Percentiles rank a stretch among this genome's conserved stretches.
Conservation (phyloP, 2,888 invertebrate species). For the Xestobium rufovillosum region DNA sequence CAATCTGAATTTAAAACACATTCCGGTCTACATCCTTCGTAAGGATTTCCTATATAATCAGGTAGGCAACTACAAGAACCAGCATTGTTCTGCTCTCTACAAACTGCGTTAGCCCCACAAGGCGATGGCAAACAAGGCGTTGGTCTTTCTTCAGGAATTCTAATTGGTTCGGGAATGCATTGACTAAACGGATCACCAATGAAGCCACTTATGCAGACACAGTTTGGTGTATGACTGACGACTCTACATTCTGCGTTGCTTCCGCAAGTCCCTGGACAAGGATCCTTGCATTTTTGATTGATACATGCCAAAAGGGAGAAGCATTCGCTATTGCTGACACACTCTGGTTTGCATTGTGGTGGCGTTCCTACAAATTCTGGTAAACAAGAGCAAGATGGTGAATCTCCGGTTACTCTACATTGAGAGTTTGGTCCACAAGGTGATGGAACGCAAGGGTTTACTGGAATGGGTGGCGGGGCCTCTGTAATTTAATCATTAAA, state of each 20-base stretch:
- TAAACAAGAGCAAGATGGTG: constrained; percentile 63
- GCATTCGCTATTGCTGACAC: constrained; percentile 66
- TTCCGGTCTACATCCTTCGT: constrained; percentile 57
- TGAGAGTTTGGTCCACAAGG: constrained; percentile 60
- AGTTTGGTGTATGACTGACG: constrained; percentile 52
- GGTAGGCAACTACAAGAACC: constrained; percentile 52
- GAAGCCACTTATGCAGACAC: constrained; percentile 49
- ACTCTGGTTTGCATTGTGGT: constrained; percentile 70
- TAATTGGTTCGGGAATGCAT: constrained; percentile 31
- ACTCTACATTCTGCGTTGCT: constrained; percentile 50
- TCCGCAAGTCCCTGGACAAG: constrained; percentile 53
- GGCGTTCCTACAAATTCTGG: constrained; percentile 65
- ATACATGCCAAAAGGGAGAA: constrained; percentile 62
- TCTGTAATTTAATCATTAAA: constrained; percentile 16
- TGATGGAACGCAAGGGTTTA: constrained; percentile 49
- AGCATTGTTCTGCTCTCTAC: constrained; percentile 44
- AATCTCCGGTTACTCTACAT: constrained; percentile 55
- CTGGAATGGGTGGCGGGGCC: constrained; percentile 27
- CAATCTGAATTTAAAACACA: constrained; percentile 60
- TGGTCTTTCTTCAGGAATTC: constrained; percentile 27
- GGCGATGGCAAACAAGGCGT: constrained; percentile 56
- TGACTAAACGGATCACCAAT: constrained; percentile 52
- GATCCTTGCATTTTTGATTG: constrained; percentile 66
- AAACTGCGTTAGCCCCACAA: constrained; percentile 58
- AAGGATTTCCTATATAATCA: constrained; percentile 58